Evolutionary conservation across 2,797 vertebrate genomes (phyloP), one percentile per base, ranked within the genome.

Genomic region (Sebastes matsubarae): DNA sequence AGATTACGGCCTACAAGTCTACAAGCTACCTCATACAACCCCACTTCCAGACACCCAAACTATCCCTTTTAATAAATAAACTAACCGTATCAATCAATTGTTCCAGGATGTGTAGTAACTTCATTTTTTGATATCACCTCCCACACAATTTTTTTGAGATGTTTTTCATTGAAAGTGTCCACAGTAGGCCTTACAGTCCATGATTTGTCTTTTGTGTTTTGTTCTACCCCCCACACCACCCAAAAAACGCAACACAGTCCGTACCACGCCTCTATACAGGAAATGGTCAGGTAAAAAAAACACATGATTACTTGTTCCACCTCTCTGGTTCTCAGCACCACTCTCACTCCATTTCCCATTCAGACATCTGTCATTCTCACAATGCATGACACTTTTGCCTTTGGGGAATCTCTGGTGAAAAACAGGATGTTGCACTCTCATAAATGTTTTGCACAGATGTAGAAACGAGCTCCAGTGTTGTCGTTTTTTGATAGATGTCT

Each of bases 191-290:
- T 29, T 32, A 5, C 54, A 68, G 24, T 85, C 82, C 57, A 72
- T 94, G 83, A 92, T 92, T 77, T 92, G 3, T 90, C 55, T 91
- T 87, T 84, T 93, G 77, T 91, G 60, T 91, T 93, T 86, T 24
- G 24, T 24, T 91, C 58, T 87, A 77, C 80, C 38, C 38, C 38
- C 88, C 81, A 84, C 85, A 88, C 65, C 71, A 76, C 60, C 81
- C 83, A 83, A 83, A 87, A 50, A 87, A 84, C 77, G 87, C 83
- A 88, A 84, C 8, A 90, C 94, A 95, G 94, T 95, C 94, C 73
- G 94, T 95, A 82, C 94, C 94, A 24, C 94, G 94, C 89, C 94
- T 95, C 87, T 95, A 95, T 94, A 94, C 94, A 91, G 94, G 94
- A 95, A 95, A 94, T 30, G 94, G 94, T 92, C 94, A 95, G 94